Evolutionary conservation across 2,797 vertebrate species (phyloP).

Genomic region (Sebastes taczanowskii): DNA sequence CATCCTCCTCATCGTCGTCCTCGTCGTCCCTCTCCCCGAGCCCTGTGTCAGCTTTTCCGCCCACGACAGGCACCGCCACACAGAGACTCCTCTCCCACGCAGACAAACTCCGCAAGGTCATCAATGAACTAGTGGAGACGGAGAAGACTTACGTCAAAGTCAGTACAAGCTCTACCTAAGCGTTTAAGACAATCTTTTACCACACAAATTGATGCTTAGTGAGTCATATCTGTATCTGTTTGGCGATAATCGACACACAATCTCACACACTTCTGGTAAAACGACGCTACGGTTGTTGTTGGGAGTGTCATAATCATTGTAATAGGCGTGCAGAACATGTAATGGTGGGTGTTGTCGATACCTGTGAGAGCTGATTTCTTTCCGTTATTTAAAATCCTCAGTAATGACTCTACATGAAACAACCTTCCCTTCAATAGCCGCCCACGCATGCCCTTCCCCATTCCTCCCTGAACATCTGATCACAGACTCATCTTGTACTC

Average conservation of each 20-base stretch:
- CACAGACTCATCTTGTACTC: not conserved
- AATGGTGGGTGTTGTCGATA: not conserved
- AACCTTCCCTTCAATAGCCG: not conserved
- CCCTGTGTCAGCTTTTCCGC: slow-evolving; percentile 86
- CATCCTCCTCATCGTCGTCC: slow-evolving; percentile 76
- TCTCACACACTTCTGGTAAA: not conserved
- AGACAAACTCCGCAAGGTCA: slow-evolving; percentile 97
- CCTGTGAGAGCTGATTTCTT: not conserved
- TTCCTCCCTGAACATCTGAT: not conserved
- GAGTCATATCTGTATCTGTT: not conserved
- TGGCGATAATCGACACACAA: not conserved
- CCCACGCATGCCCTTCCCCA: not conserved
- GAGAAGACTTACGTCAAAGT: slow-evolving; percentile 98
- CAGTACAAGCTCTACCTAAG: slow-evolving; percentile 6
- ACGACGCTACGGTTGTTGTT: not conserved
- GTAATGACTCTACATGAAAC: not conserved
- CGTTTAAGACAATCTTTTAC: not conserved
- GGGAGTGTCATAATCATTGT: not conserved
- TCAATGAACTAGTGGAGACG: slow-evolving; percentile 95
- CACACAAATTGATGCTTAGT: not conserved
- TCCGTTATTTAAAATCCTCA: not conserved
- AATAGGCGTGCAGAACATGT: not conserved
- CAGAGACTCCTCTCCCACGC: slow-evolving; percentile 93
- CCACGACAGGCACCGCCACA: slow-evolving; percentile 69
- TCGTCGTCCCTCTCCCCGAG: slow-evolving; percentile 84